Base-by-base conservation (phyloP, 2,113 vertebrate species). In the Desmodus rotundus region DNA sequence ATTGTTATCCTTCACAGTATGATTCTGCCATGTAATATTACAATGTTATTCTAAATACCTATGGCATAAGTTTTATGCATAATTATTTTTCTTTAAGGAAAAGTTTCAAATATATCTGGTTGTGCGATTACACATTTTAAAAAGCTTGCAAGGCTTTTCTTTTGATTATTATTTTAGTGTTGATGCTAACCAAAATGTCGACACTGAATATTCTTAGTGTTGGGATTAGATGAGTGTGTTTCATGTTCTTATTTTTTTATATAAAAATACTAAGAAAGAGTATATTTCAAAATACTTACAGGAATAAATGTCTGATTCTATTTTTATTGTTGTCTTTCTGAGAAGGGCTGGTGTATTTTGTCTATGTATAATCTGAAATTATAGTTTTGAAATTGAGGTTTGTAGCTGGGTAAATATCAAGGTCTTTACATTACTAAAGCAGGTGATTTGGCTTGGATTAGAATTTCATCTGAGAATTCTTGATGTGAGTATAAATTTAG, bases 71-170 rank as follows among this genome's bases (percentile, higher is more conserved):
- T 76, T 96, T 89, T 58, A 77, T 72, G 43, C 8, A 61, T 50
- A 73, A 52, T 77, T 91, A 8, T 45, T 97, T 96, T 80, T 95
- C 74, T 89, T 93, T 82, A 63, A 73, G 56, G 93, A 67, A 33
- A 61, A 77, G 36, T 70, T 96, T 94, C 22, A 82, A 77, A 81
- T 89, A 43, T 87, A 72, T 68, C 4, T 85, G 78, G 26, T 86
- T 87, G 28, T 89, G 16, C 50, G 65, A 68, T 31, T 83, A 67
- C 16, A 86, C 2, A 54, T n/a, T 93, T 94, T 38, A 14, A 88
- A 95, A 87, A 76, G 16, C 0, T 31, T 91, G 5, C 2, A 67
- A 76, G 47, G 2, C 14, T 85, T 63, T 87, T 12, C 86, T 61
- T 63, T 63, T 63, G 31, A 31, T 63, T 63, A 26, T 63, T 86